Evolutionary conservation across 2,113 vertebrate species (phyloP), one percentile per base, ranked within the genome.

Genomic region (Mionectes macconnelli): DNA sequence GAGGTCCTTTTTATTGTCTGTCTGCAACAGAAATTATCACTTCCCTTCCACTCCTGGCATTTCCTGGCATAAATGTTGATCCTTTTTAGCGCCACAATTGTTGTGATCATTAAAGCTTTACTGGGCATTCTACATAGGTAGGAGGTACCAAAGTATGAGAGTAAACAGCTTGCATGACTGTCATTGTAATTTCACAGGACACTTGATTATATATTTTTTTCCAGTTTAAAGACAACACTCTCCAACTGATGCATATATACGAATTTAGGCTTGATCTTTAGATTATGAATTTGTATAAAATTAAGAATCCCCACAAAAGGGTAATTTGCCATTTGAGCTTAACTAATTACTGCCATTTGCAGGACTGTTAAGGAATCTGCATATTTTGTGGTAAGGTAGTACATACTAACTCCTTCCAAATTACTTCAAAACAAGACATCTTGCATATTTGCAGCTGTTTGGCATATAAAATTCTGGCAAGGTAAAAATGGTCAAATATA

Each of bases 51-150:
- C 55, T 93, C 64, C 35, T 86, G 72, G 72, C 30, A 69, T 86
- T 92, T 93, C 28, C 81, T 76, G 77, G 81, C 69, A 77, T 63
- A 83, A 85, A 57, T 40, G 39, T 30, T 85, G 67, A 86, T 76
- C 28, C 28, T 95, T 93, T 92, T 69, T 80, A 85, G 90, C 4
- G 24, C 67, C 78, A 84, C 33, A 49, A 8, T 84, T 3, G 1
- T 68, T 79, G 66, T 6, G 27, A 89, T 53, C 67, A 76, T 94
- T 89, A 89, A 92, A 95, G 74, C 67, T 94, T 87, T 91, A 87
- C 55, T 74, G 47, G 74, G 49, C 63, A 59, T 50, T 74, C 63
- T 59, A 69, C 39, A 24, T 7, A 84, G 35, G 64, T 40, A 64
- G 49, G 30, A 60, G 15, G 66, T 78, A 86, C 40, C 59, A 83